Base-by-base conservation (phyloP, 2,888 invertebrate species). In the Hirtodrosophila histrioides region DNA sequence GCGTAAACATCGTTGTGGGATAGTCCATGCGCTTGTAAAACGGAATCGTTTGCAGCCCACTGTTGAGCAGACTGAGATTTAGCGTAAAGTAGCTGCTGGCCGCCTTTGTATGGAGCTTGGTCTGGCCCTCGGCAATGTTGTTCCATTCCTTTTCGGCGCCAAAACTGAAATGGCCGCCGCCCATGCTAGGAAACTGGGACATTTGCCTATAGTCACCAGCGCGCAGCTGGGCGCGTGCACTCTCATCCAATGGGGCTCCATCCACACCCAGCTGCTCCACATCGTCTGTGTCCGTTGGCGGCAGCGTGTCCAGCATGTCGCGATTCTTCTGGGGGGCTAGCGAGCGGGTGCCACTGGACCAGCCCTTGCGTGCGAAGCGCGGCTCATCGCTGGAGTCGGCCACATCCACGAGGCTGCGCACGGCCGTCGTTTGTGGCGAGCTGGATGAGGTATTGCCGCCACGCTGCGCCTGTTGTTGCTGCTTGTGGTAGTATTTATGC, bases 71-170 rank as follows among this genome's bases (percentile, higher is more conserved):
- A 17, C 90, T 89, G 1, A 92, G 79, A 72, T 93, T 91, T 0
- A 93, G 73, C 0, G 91, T 91, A 31, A 93, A 93, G 60, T 92
- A 92, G 41, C 91, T 89, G 31, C 90, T 85, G 8, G 88, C 88
- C 11, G 89, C 85, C 3, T 85, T 86, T 4, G 86, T 91, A 11
- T 91, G 87, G 1, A 90, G 73, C 4, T 88, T 69, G 0, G 66
- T 64, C n/a, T 75, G 80, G 5, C 91, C 90, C 1, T 89, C 86
- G 37, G 83, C 84, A 3, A 73, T 65, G 12, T 56, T 75, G 12
- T 86, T 88, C 93, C 93, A 93, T 50, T 90, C 89, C 66, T 92
- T 92, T 60, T 93, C 93, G 0, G 91, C 90, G 27, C 92, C 91
- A 41, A 92, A 92, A 40, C 89, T 81, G 72, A 93, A 92, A 60